These are phyloP conservation scores for Ictidomys tridecemlineatus DNA, from an alignment of 2,113 vertebrate genomes.

Conservation along the genomic window DNA sequence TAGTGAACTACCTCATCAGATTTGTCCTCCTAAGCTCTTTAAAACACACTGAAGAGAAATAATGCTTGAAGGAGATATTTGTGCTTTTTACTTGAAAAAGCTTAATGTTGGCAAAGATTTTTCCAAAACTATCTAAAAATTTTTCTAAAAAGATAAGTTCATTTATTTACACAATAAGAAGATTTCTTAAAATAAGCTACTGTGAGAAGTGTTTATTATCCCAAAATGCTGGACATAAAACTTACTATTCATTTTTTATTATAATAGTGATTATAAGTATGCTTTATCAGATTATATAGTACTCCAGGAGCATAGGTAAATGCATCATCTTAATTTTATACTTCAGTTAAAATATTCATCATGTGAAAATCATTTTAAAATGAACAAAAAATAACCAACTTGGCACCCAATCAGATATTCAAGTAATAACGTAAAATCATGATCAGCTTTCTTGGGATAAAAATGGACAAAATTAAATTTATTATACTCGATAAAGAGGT, in stretches of 20 bases:
- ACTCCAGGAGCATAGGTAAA: background rate
- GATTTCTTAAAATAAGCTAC: background rate
- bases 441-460: slow-evolving; percentile 39
- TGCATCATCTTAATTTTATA: background rate
- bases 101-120: slow-evolving; percentile 36
- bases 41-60: background rate
- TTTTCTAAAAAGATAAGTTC: background rate
- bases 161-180: background rate
- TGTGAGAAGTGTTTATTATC: slow-evolving; percentile 62
- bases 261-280: background rate
- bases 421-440: slow-evolving; percentile 29
- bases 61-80: background rate
- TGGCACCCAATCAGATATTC: slow-evolving; percentile 37
- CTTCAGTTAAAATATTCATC: slow-evolving; percentile 47
- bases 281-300: background rate
- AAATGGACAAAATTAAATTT: slow-evolving; percentile 35
- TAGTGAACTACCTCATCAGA: background rate
- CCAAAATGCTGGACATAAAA: background rate
- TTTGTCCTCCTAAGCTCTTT: slow-evolving; percentile 10
- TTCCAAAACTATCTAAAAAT: background rate
- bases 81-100: slow-evolving; percentile 45
- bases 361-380: slow-evolving; percentile 19
- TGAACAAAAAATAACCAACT: slow-evolving; percentile 31
- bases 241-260: slow-evolving; percentile 11
- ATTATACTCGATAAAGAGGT: background rate